Evolutionary conservation across 2,888 invertebrate species (phyloP).

Genomic region (Heteropelma amictum): DNA sequence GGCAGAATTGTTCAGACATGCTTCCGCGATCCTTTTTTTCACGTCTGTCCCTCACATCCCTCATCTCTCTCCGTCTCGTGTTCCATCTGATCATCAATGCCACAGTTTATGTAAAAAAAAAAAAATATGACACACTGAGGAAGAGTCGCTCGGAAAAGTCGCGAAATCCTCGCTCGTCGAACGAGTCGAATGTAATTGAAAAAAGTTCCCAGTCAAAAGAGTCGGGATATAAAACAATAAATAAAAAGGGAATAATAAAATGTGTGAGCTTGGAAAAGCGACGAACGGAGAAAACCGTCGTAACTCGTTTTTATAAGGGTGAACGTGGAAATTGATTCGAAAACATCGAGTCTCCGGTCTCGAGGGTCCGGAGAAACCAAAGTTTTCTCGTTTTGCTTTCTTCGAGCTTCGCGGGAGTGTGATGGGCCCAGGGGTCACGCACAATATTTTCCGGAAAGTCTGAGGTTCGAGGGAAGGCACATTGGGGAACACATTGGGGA

Average conservation of each 20-base stretch:
- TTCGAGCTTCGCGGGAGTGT: not conserved
- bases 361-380: not conserved
- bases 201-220: not conserved
- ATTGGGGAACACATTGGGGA: not conserved
- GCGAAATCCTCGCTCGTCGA: not conserved
- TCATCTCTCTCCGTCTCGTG: not conserved
- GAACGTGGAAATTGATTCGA: slow-evolving; percentile 24
- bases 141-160: slow-evolving; percentile 10
- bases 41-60: not conserved
- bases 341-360: not conserved
- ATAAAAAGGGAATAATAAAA: too few species aligned
- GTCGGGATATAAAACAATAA: not conserved
- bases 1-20: slow-evolving; percentile 41
- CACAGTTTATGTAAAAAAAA: not conserved
- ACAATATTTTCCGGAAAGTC: not conserved
- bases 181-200: not conserved
- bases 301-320: not conserved
- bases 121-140: not conserved
- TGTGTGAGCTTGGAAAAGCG: not conserved
- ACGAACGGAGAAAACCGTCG: not conserved
- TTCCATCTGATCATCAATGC: not conserved
- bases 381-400: slow-evolving; percentile 5
- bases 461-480: not conserved
- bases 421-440: not conserved
- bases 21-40: not conserved